These are phyloP conservation scores for Polydrusus tereticollis DNA, from an alignment of 2,888 invertebrate genomes.

Conservation along the genomic window DNA sequence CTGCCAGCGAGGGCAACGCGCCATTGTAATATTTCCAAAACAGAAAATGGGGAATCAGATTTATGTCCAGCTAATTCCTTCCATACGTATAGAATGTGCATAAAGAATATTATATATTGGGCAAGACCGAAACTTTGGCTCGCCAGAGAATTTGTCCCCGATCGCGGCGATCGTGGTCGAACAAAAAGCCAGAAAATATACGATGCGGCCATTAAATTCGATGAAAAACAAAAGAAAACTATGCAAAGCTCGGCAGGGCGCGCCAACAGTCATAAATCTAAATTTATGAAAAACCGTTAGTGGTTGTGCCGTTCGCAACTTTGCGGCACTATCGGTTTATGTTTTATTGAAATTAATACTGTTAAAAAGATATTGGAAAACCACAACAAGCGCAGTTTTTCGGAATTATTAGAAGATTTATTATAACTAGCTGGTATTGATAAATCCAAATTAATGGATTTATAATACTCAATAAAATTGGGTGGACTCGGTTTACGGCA, in stretches of 20 bases:
- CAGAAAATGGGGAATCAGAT: slow-evolving; percentile 30
- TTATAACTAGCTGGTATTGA: slow-evolving; percentile 6
- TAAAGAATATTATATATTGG: slow-evolving; percentile 34
- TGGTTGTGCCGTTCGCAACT: slow-evolving; percentile 38
- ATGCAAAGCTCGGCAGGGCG: slow-evolving; percentile 38
- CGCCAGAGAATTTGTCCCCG: slow-evolving; percentile 39
- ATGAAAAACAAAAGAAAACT: slow-evolving; percentile 44
- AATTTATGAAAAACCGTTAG: slow-evolving; percentile 40
- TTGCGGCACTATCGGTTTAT: slow-evolving; percentile 35
- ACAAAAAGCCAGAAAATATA: slow-evolving; percentile 34
- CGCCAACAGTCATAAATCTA: slow-evolving; percentile 32
- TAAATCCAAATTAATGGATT: slow-evolving; percentile 12
- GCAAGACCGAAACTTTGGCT: slow-evolving; percentile 26
- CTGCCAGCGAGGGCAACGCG: slow-evolving; percentile 24
- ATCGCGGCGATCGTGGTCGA: slow-evolving; percentile 7
- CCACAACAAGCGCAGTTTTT: slow-evolving; percentile 32
- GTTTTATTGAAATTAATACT: slow-evolving; percentile 43
- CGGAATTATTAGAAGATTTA: slow-evolving; percentile 24
- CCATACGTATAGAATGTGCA: slow-evolving; percentile 36
- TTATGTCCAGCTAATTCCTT: slow-evolving; percentile 43
- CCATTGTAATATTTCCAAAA: slow-evolving; percentile 38
- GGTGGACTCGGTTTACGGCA: not conserved
- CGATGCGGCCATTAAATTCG: slow-evolving; percentile 34
- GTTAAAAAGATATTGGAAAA: slow-evolving; percentile 34
- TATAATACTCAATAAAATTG: slow-evolving; percentile 7